Base-by-base conservation (phyloP, 2,113 vertebrate genomes). In the Amblyornis subalaris region DNA sequence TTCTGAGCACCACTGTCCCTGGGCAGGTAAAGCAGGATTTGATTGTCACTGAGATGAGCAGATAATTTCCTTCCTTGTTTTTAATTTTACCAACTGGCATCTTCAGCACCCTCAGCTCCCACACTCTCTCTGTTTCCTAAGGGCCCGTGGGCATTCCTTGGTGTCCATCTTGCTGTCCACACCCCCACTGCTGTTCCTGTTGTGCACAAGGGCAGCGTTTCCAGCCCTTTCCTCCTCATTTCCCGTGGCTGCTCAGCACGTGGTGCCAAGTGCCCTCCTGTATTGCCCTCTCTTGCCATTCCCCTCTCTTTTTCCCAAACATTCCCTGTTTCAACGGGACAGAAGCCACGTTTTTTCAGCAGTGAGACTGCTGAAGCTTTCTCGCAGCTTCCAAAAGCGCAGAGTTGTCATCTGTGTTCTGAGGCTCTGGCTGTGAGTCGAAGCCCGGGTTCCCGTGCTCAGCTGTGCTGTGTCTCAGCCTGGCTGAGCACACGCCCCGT, bases 91-190 rank as follows among this genome's bases (percentile, higher is more conserved):
- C 44, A 38, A 1, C 7, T 28, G 40, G 55, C 50, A 20, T 1
- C 64, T 35, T 40, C 45, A 75, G n/a, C 40, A 14, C 7, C 47
- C 2, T n/a, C 1, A 13, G 10, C 31, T 60, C 64, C 28, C 26
- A 1, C 0, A 0, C 6, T 14, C 47, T 4, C 58, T 35, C 35
- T 8, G 1, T 3, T 25, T 45, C 28, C 28, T 2, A 0, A 14
- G 50, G 51, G 15, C 12, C 35, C 1, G 0, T n/a, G 31, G 1
- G 3, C 33, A 5, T 9, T 4, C 33, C 1, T 2, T 8, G 50
- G 45, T 61, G 5, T 12, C 64, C 12, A 0, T 2, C 29, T 3
- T 24, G 35, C 31, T 31, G 14, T 11, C 62, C 42, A 8, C 1
- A 5, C 4, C 40, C n/a, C 35, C 20, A 0, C 0, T 31, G 42